phyloP scores from a whole-genome alignment of 2,113 vertebrate genomes.

The Bubo scandiacus region DNA sequence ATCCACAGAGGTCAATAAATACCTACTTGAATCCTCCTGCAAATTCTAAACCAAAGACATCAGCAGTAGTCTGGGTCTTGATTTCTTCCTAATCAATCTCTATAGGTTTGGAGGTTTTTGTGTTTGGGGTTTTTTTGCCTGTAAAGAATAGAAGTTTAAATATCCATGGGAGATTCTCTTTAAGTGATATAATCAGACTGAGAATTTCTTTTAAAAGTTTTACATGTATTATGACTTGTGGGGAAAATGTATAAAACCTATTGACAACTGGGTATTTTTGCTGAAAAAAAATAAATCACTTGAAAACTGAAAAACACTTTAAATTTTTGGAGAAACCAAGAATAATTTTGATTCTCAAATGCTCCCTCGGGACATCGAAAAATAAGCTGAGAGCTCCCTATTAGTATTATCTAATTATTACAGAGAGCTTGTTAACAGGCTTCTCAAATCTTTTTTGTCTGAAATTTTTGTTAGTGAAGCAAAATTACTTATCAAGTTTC shows the following conservation, averaged over 20 bases:
- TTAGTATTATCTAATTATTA: not conserved
- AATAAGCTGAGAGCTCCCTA: accelerated
- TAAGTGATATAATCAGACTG: not conserved
- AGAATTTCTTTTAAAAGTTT: not conserved
- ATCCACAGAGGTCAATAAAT: not conserved
- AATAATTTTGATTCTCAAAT: not conserved
- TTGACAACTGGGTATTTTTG: not conserved
- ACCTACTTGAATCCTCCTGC: not conserved
- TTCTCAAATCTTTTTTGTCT: not conserved
- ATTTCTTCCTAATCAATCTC: not conserved
- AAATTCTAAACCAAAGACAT: not conserved
- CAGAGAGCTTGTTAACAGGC: not conserved
- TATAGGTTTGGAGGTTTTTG: accelerated
- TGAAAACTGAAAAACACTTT: not conserved
- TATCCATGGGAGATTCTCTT: not conserved
- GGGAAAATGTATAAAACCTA: not conserved
- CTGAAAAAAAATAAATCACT: not conserved
- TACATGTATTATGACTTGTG: not conserved
- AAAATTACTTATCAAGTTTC: not conserved
- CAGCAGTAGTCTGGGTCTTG: not conserved
- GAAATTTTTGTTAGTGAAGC: not conserved
- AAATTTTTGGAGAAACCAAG: not conserved
- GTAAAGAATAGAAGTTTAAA: not conserved
- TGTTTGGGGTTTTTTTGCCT: not conserved
- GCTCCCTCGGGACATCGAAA: not conserved